Evolutionary conservation across 23 tunicate genomes (phyloP).

Genomic region (Pegea sp.): DNA sequence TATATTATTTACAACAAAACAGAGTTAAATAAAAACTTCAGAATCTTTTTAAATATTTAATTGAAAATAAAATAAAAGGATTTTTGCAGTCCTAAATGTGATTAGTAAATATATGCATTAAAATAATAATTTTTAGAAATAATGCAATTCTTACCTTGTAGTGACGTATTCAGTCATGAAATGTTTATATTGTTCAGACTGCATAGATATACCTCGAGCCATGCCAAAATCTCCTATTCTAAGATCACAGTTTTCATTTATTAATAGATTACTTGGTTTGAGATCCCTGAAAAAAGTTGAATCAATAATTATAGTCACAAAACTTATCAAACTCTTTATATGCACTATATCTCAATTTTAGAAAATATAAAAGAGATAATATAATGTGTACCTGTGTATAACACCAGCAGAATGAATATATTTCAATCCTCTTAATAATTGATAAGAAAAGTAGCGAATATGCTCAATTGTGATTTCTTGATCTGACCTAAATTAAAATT

Average conservation of each 20-base stretch:
- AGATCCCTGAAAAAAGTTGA: conserved; percentile 63
- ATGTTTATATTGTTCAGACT: conserved; percentile 49
- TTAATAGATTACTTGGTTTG: conserved; percentile 79
- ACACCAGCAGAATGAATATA: conserved; percentile 90
- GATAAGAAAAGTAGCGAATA: conserved; percentile 75
- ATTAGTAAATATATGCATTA: not conserved
- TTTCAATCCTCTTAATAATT: conserved; percentile 67
- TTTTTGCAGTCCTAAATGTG: not conserved
- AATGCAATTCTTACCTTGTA: conserved; percentile 31
- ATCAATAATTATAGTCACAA: too few relatives aligned
- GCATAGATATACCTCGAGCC: conserved; percentile 54
- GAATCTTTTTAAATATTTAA: too few relatives aligned
- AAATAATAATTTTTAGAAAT: too few relatives aligned
- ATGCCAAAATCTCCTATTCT: conserved; percentile 94
- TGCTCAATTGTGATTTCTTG: conserved; percentile 52
- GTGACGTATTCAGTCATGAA: conserved; percentile 98
- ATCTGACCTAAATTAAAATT: conserved; percentile 18
- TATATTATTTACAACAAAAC: too few relatives aligned
- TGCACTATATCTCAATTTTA: too few relatives aligned
- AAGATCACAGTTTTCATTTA: conserved; percentile 87
- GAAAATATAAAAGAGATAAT: not conserved
- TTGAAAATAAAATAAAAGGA: too few relatives aligned
- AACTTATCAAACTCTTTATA: too few relatives aligned
- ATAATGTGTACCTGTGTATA: conserved; percentile 47
- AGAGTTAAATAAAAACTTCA: not conserved